Evolutionary conservation across 2,797 vertebrate species (phyloP).

Genomic region (Poeciliopsis turneri): DNA sequence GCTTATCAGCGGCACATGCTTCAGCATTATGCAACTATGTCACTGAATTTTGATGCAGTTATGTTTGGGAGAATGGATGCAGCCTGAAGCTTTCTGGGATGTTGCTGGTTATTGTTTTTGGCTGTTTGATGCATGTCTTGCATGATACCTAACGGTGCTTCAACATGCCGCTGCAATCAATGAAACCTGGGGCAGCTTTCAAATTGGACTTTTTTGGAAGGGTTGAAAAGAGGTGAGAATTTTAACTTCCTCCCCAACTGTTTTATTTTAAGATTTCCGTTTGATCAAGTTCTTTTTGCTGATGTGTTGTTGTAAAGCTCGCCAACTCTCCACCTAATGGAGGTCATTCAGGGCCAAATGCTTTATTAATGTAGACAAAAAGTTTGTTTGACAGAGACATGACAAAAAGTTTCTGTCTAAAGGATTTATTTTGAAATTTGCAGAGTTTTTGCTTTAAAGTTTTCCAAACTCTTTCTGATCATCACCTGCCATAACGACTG

Average conservation of each 20-base stretch:
- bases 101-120: conserved; percentile 23
- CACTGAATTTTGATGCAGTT: conserved; percentile 29
- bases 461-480: conserved; percentile 18
- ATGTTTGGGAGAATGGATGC: conserved; percentile 15
- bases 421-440: conserved; percentile 3
- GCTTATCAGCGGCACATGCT: conserved; percentile 34
- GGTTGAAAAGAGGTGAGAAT: conserved; percentile 67
- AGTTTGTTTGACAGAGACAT: background rate
- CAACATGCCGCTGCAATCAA: conserved; percentile 42
- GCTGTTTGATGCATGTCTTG: conserved; percentile 5
- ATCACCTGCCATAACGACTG: conserved; percentile 24
- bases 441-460: conserved; percentile 3
- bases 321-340: conserved; percentile 4
- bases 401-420: background rate
- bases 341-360: conserved; percentile 12
- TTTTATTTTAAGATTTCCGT: background rate
- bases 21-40: conserved; percentile 43
- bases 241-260: background rate
- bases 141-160: conserved; percentile 2
- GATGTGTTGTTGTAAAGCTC: background rate
- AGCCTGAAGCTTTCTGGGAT: conserved; percentile 26
- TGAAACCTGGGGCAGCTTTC: conserved; percentile 57
- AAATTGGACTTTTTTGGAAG: conserved; percentile 61
- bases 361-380: background rate
- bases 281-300: background rate